Evolutionary conservation across 2,888 invertebrate genomes (phyloP), one percentile per base, ranked within the genome.

Genomic region (Empis livida): DNA sequence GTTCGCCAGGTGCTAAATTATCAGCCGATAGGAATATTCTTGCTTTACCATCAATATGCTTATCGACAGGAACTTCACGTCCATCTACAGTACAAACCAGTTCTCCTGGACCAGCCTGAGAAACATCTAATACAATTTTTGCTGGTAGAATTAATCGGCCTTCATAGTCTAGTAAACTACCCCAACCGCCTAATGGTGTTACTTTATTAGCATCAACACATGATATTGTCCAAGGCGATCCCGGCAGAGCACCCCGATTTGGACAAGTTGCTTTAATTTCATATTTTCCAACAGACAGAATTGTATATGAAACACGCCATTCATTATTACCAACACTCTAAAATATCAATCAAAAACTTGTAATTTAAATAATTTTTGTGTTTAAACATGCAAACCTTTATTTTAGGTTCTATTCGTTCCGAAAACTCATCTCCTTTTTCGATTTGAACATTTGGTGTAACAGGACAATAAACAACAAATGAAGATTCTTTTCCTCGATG

Each of bases 261-360:
- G 73, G 62, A 27, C 80, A 80, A 56, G 82, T 83, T 54, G 96
- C 84, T 51, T 87, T 74, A 31, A 95, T 82, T 65, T 93, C 91
- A 63, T 92, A 95, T 38, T 84, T 77, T 1, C 96, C 96, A n/a
- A 91, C 86, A 59, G 90, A 89, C 1, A 85, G 78, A 0, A 96
- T 94, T 2, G 85, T 81, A 68, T 94, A 97, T 0, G 89, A 84
- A 43, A 94, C 89, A 51, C 84, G 81, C 79, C 88, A 94, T 55
- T 89, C 85, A 1, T 88, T 85, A 64, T 75, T 84, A 69, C 75
- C 76, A 11, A 77, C 71, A 0, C 73, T 70, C 39, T 61, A 15
- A 2, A 49, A 47, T 32, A 1, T 23, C n/a, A 42, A 32, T 11
- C 1, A 42, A n/a, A 9, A 14, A 23, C 6, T 35, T 14, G 2